phyloP scores from a whole-genome alignment of 1,140 invertebrate species.

The Aphelenchoides besseyi region DNA sequence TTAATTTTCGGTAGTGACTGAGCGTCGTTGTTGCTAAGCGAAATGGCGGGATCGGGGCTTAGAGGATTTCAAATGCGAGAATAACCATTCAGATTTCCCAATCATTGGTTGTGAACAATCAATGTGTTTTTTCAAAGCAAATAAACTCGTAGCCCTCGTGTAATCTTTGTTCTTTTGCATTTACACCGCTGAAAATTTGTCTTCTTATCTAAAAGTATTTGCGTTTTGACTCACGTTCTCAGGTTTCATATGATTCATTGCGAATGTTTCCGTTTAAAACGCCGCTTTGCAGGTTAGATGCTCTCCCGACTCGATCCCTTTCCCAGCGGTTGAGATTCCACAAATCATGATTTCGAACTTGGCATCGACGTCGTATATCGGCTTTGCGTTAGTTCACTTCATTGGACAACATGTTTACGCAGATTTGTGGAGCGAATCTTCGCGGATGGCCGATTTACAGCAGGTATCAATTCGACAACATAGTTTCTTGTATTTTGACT shows the following conservation, averaged over 20 bases:
- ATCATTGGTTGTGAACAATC: too few relatives aligned
- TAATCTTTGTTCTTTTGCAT: too few relatives aligned
- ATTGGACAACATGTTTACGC: background rate
- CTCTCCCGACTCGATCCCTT: background rate
- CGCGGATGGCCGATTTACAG: constrained; percentile 58
- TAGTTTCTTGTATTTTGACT: background rate
- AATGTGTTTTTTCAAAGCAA: too few relatives aligned
- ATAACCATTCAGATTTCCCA: too few relatives aligned
- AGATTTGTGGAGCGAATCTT: constrained; percentile 60
- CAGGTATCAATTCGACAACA: constrained; percentile 41
- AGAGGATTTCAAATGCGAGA: too few relatives aligned
- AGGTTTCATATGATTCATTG: background rate
- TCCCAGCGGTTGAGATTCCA: background rate
- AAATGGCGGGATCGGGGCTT: too few relatives aligned
- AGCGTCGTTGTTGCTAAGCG: too few relatives aligned
- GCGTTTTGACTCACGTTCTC: background rate
- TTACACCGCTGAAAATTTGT: too few relatives aligned
- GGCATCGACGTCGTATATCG: background rate
- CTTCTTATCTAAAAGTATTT: too few relatives aligned
- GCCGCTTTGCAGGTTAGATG: background rate
- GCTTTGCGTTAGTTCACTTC: background rate
- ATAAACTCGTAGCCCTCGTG: too few relatives aligned
- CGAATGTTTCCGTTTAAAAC: background rate
- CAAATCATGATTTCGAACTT: background rate
- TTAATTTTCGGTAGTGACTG: too few relatives aligned